phyloP scores from a whole-genome alignment of 1,140 invertebrate genomes.

The Cyrtorhinus lividipennis region DNA sequence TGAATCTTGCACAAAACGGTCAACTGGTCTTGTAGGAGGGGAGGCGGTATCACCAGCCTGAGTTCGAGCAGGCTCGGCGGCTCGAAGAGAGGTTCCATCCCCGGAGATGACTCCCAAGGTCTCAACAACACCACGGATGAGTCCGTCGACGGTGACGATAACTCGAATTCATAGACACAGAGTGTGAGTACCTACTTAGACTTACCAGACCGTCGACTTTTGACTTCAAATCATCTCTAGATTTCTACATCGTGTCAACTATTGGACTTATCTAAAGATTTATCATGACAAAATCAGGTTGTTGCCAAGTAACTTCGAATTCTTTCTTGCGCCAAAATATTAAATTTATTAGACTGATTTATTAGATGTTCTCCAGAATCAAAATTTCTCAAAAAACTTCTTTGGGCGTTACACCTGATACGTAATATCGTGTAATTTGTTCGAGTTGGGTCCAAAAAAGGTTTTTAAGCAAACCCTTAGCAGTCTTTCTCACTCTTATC shows the following conservation, averaged over 20 bases:
- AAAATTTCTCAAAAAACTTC: too few species aligned
- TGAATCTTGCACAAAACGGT: too few species aligned
- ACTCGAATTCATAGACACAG: conserved; percentile 20
- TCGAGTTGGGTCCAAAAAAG: too few species aligned
- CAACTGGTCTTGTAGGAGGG: too few species aligned
- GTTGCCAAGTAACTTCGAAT: not conserved
- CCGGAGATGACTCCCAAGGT: conserved; percentile 36
- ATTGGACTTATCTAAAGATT: not conserved
- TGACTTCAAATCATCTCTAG: not conserved
- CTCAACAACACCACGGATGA: conserved; percentile 42
- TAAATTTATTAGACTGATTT: not conserved
- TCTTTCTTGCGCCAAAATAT: not conserved
- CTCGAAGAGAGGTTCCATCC: conserved; percentile 52
- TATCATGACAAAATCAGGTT: too few species aligned
- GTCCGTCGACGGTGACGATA: conserved; percentile 37
- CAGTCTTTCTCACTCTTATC: too few species aligned
- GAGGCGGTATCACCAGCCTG: conserved; percentile 41
- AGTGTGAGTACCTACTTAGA: conserved; percentile 1
- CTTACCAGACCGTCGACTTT: not conserved
- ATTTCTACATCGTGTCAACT: not conserved
- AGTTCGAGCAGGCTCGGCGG: conserved; percentile 42
- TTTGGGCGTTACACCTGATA: too few species aligned
- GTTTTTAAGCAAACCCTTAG: too few species aligned
- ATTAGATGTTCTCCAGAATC: not conserved
- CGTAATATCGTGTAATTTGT: too few species aligned